phyloP scores from a whole-genome alignment of 2,797 vertebrate genomes.

The Anguilla anguilla region DNA sequence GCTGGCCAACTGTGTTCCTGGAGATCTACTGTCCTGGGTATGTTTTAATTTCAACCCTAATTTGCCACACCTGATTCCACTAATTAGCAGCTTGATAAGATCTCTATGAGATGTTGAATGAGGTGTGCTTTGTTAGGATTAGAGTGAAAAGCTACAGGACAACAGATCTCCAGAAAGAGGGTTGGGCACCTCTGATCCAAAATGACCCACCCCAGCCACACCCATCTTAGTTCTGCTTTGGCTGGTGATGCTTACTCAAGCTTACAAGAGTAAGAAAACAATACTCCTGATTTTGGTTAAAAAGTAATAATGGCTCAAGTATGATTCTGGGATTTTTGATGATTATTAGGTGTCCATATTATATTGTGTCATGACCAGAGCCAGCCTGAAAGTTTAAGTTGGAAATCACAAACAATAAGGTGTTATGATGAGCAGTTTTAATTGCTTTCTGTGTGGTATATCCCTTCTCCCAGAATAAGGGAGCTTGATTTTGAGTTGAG shows the following conservation, averaged over 20 bases:
- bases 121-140: too few relatives aligned
- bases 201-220: constrained; percentile 18
- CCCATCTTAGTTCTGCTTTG: neutral
- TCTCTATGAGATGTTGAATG: too few relatives aligned
- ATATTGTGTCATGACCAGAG: neutral
- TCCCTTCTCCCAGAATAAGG: neutral
- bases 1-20: neutral
- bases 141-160: too few relatives aligned
- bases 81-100: too few relatives aligned
- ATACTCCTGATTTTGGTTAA: neutral
- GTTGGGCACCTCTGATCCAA: too few relatives aligned
- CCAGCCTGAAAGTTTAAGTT: neutral
- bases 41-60: neutral
- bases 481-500: too few relatives aligned
- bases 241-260: neutral
- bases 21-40: neutral
- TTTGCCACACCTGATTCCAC: neutral
- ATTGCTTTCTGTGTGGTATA: neutral
- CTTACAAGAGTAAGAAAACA: neutral
- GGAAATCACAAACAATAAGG: constrained; percentile 1
- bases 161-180: too few relatives aligned
- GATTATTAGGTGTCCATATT: neutral
- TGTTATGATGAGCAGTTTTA: neutral
- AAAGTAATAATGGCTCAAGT: neutral
- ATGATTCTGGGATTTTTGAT: neutral